Evolutionary conservation across 2,888 invertebrate species (phyloP).

Genomic region (Synergus umbraculus): DNA sequence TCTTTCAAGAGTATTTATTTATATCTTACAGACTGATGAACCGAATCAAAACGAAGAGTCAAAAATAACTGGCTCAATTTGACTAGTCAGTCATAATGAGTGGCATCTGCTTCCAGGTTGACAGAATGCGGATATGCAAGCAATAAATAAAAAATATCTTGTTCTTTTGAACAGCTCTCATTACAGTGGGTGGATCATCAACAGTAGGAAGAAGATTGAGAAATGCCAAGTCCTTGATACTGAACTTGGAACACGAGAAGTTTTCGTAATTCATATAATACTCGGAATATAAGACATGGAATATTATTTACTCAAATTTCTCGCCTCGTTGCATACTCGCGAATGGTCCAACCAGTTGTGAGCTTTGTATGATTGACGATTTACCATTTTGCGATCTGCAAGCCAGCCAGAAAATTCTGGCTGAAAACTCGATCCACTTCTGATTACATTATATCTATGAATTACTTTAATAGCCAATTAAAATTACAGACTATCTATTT

Average conservation of each 20-base stretch:
- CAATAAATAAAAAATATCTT: conserved; percentile 8
- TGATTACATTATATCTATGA: neutral
- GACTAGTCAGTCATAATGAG: conserved; percentile 7
- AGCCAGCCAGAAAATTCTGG: conserved; percentile 4
- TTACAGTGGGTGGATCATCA: conserved; percentile 16
- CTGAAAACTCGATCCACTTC: conserved; percentile 9
- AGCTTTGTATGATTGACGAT: conserved; percentile 4
- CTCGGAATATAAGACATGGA: neutral
- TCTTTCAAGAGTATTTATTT: no score
- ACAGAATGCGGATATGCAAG: conserved; percentile 23
- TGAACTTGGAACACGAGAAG: conserved; percentile 46
- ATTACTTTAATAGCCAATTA: conserved; percentile 14
- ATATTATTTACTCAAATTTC: conserved; percentile 34
- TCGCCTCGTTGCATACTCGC: neutral
- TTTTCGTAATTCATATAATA: conserved; percentile 22
- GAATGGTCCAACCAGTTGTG: no score
- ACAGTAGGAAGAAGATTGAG: conserved; percentile 41
- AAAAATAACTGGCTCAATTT: neutral
- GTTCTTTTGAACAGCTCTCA: conserved; percentile 14
- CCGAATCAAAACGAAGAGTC: neutral
- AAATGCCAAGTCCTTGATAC: conserved; percentile 58
- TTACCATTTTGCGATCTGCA: neutral
- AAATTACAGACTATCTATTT: neutral
- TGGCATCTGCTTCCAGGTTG: neutral
- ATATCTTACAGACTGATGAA: conserved; percentile 23